phyloP scores from a whole-genome alignment of 2,888 invertebrate genomes.

The Crematogaster levior region DNA sequence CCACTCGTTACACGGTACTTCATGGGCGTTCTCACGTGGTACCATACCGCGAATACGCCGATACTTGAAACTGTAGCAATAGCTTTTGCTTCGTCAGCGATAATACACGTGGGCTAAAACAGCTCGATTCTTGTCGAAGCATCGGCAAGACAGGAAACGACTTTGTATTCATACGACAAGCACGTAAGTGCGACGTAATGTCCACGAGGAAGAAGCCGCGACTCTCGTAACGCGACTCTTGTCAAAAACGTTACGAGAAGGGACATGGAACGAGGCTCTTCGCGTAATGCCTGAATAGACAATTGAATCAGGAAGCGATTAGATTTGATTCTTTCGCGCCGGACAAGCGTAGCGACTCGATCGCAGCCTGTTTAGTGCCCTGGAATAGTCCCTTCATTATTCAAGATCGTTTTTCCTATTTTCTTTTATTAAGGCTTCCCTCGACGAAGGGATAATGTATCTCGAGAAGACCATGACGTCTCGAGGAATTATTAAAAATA shows the following conservation, averaged over 20 bases:
- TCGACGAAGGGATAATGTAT: slow-evolving; percentile 6
- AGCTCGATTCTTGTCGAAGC: slow-evolving; percentile 48
- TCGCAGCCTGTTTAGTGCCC: slow-evolving; percentile 46
- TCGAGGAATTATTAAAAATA: background rate
- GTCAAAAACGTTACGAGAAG: slow-evolving; percentile 54
- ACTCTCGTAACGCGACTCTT: slow-evolving; percentile 60
- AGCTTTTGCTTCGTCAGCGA: slow-evolving; percentile 47
- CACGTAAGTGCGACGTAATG: slow-evolving; percentile 37
- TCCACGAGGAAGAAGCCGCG: slow-evolving; percentile 43
- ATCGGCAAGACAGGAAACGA: slow-evolving; percentile 37
- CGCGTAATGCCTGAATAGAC: slow-evolving; percentile 62
- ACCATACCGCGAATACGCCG: slow-evolving; percentile 17
- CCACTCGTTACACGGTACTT: slow-evolving; percentile 20
- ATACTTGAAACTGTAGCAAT: slow-evolving; percentile 55
- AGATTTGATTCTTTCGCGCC: slow-evolving; percentile 56
- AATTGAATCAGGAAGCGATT: slow-evolving; percentile 69
- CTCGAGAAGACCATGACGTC: background rate
- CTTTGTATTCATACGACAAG: slow-evolving; percentile 41
- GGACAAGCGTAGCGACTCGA: slow-evolving; percentile 62
- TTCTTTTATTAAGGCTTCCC: slow-evolving; percentile 6
- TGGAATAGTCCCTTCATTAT: slow-evolving; percentile 43
- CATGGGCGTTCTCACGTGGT: slow-evolving; percentile 30
- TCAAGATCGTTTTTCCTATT: slow-evolving; percentile 32
- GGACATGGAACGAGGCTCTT: slow-evolving; percentile 27
- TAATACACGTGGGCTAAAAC: slow-evolving; percentile 40